Evolutionary conservation across 1,140 invertebrate species (phyloP), one percentile per base, ranked within the genome.

Genomic region (Drosophila truncata): DNA sequence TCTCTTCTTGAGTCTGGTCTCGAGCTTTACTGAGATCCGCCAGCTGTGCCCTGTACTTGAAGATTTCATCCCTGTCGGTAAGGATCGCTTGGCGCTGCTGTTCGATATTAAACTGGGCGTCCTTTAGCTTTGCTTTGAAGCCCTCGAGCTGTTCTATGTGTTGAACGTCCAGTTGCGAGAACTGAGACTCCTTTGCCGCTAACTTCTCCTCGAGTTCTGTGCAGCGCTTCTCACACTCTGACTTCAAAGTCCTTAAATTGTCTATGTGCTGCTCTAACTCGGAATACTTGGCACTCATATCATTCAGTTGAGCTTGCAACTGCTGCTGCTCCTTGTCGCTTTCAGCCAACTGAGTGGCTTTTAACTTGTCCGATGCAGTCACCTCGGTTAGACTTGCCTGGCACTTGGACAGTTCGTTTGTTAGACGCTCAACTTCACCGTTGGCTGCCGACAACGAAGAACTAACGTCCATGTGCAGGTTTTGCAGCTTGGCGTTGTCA

Each of bases 401-500:
- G 33, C 35, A 59, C 9, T 18, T 20, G 6, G 10, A 6, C 10
- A 59, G 10, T 16, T 35, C 25, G 11, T 4, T 8, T 1, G n/a
- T 9, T 2, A 46, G 16, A 20, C 31, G n/a, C 9, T 63, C 25
- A 4, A 46, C 14, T 20, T 70, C 25, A 0, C 1, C 31, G 9
- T 33, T 18, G 11, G 7, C 16, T 1, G 18, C 7, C 0, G 14
- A 16, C 11, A 41, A 10, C 1, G 23, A 27, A 2, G 31, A 10
- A 6, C 29, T 33, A n/a, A 74, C 13, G 3, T 64, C 60, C 6
- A 35, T 13, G 5, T 71, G 27, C 13, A 33, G 25, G 9, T 9
- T 37, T 31, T 80, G 52, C 14, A 78, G 39, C 16, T 63, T 47
- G 9, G 35, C 8, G 25, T 80, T 67, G 16, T 80, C 80, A n/a